These are phyloP conservation scores for Neodiprion lecontei DNA, from an alignment of 1,140 invertebrate species.

Conservation along the genomic window DNA sequence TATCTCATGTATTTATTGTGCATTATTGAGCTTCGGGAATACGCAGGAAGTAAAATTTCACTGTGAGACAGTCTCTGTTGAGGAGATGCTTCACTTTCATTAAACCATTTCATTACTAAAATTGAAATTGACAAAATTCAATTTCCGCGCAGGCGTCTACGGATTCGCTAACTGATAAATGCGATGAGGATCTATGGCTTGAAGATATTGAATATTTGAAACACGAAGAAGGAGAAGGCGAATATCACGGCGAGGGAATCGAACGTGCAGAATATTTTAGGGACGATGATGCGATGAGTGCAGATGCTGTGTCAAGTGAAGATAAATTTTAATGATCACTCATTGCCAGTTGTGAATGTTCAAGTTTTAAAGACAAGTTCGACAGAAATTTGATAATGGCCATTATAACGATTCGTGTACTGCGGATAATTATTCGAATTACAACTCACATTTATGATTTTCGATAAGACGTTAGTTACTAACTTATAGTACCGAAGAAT, in stretches of 20 bases:
- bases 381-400: background rate
- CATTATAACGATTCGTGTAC: background rate
- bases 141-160: constrained; percentile 27
- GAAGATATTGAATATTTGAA: constrained; percentile 23
- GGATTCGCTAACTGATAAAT: constrained; percentile 33
- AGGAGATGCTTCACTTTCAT: constrained; percentile 19
- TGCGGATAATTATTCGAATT: too few relatives aligned
- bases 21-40: too few relatives aligned
- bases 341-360: background rate
- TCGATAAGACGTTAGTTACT: too few relatives aligned
- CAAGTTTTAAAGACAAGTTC: background rate
- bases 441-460: too few relatives aligned
- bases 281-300: background rate
- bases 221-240: background rate
- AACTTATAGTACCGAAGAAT: too few relatives aligned
- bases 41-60: too few relatives aligned
- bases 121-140: background rate
- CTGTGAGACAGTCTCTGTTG: constrained; percentile 13
- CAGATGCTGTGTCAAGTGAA: background rate
- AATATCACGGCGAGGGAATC: background rate
- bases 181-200: constrained; percentile 20
- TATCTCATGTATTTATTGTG: too few relatives aligned
- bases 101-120: constrained; percentile 22
- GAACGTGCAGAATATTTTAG: background rate
- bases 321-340: background rate